Conservation (phyloP, 2,113 vertebrate genomes). For the Equus quagga region DNA sequence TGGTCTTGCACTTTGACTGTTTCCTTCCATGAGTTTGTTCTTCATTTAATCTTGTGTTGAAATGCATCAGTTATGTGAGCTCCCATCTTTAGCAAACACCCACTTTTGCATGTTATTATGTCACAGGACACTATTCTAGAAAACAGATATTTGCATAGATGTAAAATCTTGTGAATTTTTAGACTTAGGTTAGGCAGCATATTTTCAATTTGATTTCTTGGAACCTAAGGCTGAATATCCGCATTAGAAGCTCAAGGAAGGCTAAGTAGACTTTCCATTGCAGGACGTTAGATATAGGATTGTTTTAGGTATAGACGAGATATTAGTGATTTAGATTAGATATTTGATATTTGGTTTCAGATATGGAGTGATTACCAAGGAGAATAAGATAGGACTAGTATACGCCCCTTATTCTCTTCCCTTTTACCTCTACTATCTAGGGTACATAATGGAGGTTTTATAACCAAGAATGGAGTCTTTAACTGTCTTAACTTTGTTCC, state of each 20-base stretch:
- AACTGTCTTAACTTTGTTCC: background rate
- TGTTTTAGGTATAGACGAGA: background rate
- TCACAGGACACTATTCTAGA: background rate
- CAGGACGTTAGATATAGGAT: background rate
- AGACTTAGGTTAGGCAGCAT: background rate
- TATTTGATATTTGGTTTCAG: background rate
- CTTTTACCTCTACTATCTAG: background rate
- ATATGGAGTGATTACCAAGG: background rate
- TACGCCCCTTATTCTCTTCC: fast-evolving
- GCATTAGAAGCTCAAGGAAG: background rate
- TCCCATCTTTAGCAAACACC: background rate
- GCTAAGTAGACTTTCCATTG: background rate
- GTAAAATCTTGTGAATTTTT: background rate
- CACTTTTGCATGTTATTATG: background rate
- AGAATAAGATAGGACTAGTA: background rate
- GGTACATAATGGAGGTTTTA: background rate
- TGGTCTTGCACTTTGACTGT: background rate
- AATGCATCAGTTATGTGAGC: background rate
- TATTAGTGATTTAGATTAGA: background rate
- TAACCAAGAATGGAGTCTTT: background rate
- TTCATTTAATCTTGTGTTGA: background rate
- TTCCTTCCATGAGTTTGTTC: background rate
- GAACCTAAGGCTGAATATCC: background rate
- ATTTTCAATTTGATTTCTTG: slow-evolving; percentile 10
- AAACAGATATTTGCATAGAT: background rate